These are phyloP conservation scores for Solea senegalensis DNA, from an alignment of 2,113 vertebrate species.

Conservation along the genomic window DNA sequence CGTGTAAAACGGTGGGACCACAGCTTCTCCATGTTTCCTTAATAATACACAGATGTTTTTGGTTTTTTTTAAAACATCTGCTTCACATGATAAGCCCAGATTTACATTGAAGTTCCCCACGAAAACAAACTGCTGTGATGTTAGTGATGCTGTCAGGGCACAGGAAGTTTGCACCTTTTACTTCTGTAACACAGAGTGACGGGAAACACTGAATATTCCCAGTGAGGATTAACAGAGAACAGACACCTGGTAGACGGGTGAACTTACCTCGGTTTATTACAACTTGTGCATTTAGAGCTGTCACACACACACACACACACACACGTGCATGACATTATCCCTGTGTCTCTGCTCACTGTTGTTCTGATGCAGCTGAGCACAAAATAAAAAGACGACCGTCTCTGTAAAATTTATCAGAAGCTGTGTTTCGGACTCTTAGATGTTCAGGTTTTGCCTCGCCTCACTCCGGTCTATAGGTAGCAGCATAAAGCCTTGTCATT, in stretches of 20 bases:
- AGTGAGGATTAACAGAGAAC: conserved; percentile 4
- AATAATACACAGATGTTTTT: background rate
- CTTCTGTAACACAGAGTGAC: background rate
- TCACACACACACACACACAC: background rate
- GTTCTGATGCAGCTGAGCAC: background rate
- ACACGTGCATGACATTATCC: background rate
- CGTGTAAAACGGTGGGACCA: background rate
- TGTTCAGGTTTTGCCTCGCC: conserved; percentile 41
- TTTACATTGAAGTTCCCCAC: background rate
- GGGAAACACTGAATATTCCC: background rate
- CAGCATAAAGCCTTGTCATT: conserved; percentile 75
- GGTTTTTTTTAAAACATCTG: background rate
- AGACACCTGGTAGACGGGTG: conserved; percentile 14
- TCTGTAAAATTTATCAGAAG: conserved; percentile 33
- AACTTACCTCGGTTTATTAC: background rate
- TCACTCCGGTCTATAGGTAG: conserved; percentile 75
- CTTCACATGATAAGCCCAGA: background rate
- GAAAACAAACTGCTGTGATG: background rate
- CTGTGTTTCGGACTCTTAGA: conserved; percentile 13
- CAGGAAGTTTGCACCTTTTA: background rate
- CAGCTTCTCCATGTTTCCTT: background rate
- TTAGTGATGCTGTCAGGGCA: background rate
- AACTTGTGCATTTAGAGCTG: background rate
- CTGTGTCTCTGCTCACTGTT: conserved; percentile 2
- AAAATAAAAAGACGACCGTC: conserved; percentile 6